Base-by-base conservation (phyloP, 2,888 invertebrate genomes). In the Andrena fulva region DNA sequence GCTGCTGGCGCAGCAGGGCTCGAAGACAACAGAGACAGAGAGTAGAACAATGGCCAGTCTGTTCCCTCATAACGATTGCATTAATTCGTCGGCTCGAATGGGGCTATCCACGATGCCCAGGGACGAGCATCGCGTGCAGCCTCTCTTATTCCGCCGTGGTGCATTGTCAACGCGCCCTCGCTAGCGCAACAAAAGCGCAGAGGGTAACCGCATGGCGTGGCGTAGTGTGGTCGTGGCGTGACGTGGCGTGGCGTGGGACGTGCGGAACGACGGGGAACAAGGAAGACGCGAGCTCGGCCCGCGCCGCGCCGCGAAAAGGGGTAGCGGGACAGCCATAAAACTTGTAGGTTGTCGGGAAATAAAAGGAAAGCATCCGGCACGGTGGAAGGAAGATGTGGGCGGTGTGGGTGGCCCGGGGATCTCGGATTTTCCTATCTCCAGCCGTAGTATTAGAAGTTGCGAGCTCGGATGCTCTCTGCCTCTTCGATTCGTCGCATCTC, bases 251-350 rank as follows among this genome's bases (percentile, higher is more conserved):
- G 12, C 78, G 16, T 16, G 12, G 42, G 42, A 42, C 12, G 42
- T 3, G 42, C 42, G 42, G 42, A 42, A 42, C 42, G 4, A 20
- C 33, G 31, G 56, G n/a, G 5, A 42, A 48, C 3, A 35, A 52
- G 64, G 63, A 70, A 52, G 54, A 5, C 20, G 20, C 10, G 48
- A 48, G 24, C 64, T 7, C 24, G 70, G 20, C 20, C 20, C 20
- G n/a, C 35, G 56, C 56, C 59, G 42, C 60, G 77, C 42, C 60
- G 73, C 50, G 56, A 35, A 67, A 60, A 63, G 62, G 77, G 77
- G 48, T 59, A 59, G 73, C 56, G 69, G 50, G 52, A 27, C 68
- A 29, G 60, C 85, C 80, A 75, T 85, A 74, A 82, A 85, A 80
- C 76, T 82, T 78, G 70, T 56, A 71, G 63, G 77, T 52, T 33